Conservation (phyloP, 2,888 invertebrate species). For the Philereme transversata region DNA sequence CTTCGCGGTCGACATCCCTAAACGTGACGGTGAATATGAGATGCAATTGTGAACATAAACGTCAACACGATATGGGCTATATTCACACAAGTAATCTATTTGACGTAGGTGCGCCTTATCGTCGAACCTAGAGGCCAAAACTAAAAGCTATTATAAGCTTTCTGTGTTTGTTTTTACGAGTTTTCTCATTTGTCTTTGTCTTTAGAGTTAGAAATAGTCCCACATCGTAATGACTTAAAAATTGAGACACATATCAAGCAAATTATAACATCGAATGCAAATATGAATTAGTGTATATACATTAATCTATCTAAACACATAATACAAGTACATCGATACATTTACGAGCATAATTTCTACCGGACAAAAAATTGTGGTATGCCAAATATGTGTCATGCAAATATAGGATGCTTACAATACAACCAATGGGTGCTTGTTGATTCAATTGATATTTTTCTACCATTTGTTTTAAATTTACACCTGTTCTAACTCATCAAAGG, state of each 20-base stretch:
- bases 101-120: too few relatives aligned
- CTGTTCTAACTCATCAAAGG: not conserved
- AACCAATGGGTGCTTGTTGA: conserved; percentile 9
- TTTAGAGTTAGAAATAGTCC: conserved; percentile 2
- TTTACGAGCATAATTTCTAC: conserved; percentile 7
- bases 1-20: conserved; percentile 77
- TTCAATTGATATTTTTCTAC: conserved; percentile 4
- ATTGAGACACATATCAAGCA: conserved; percentile 26
- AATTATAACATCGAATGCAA: conserved; percentile 33
- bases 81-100: not conserved
- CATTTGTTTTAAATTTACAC: conserved; percentile 8
- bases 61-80: conserved; percentile 34
- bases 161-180: too few relatives aligned
- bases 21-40: conserved; percentile 36
- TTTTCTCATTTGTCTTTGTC: not conserved
- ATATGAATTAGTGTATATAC: conserved; percentile 16
- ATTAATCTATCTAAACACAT: conserved; percentile 10
- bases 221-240: conserved; percentile 26
- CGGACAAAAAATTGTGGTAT: not conserved
- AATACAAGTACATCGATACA: conserved; percentile 12
- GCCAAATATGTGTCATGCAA: conserved; percentile 9
- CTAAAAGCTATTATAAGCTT: too few relatives aligned
- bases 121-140: too few relatives aligned
- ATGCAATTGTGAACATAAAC: conserved; percentile 31
- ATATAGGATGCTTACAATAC: conserved; percentile 4